A percentile compares a stretch with the other conserved stretches of the same genome.
Conservation (phyloP, 1,140 invertebrate species). For the silkworm (Bombyx mori) region ASM3026992v2 NC_085129.1:5289501-5290000, state of each 20-base stretch:
- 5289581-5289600: conserved; percentile 31
- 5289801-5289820: conserved; percentile 18
- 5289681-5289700: conserved; percentile 39
- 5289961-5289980: too few species aligned
- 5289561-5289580: conserved; percentile 4
- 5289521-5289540: too few species aligned
- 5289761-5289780: conserved; percentile 24
- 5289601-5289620: conserved; percentile 19
- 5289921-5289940: too few species aligned
- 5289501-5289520: too few species aligned
- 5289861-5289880: not conserved
- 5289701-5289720: conserved; percentile 29
- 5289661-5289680: conserved; percentile 25
- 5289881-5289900: too few species aligned
- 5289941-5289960: too few species aligned
- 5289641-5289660: conserved; percentile 22
- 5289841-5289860: conserved; percentile 13
- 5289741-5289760: conserved; percentile 16
- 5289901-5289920: too few species aligned
- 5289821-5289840: conserved; percentile 13
- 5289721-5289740: conserved; percentile 21
- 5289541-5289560: too few species aligned
- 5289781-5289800: conserved; percentile 12
- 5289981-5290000: too few species aligned
- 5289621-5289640: conserved; percentile 24